Base-by-base conservation (phyloP, 1,140 invertebrate genomes). In the Tyrophagus putrescentiae region DNA sequence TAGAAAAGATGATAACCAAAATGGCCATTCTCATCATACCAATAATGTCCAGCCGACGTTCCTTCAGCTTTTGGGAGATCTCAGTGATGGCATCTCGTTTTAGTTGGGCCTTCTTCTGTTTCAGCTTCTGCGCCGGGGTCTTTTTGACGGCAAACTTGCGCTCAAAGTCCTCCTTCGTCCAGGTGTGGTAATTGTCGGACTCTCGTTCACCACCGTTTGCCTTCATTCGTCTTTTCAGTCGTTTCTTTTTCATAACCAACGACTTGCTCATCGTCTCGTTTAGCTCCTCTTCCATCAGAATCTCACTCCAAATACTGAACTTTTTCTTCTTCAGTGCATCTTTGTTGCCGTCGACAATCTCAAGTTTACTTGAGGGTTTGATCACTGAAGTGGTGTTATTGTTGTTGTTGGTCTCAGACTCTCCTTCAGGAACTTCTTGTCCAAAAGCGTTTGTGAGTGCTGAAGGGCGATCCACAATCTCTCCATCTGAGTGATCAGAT, bases 261-360 rank as follows among this genome's bases (percentile, higher is more conserved):
- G 59, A 13, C 7, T 18, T 60, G 18, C 54, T 29, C 25, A 60
- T 21, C 4, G 27, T 32, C 4, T 32, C 50, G 16, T 5, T 33
- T 7, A 53, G 27, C 39, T 60, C 29, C 31, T 60, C 57, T 60
- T 60, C 59, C 45, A 60, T 4, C 16, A 60, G 33, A 5, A 60
- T 34, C 27, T 60, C 45, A 29, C n/a, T 25, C 59, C 59, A 60
- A 34, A 60, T 53, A 36, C 59, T 60, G 34, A 60, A 60, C 27
- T 52, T 57, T 7, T 60, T 60, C 13, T 54, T 54, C 13, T 54
- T 54, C 11, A 32, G n/a, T 34, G 32, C 39, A 9, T n/a, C 18
- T 42, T 54, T 6, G 29, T 18, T 53, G 7, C 6, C 16, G 13
- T 54, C 52, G 5, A 57, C 18, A 57, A 57, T 44, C 28, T 56